Percentiles rank a stretch among this genome's conserved stretches.
Conservation (phyloP, 2,797 vertebrate species). For the Oreonectes daqikongensis region DNA sequence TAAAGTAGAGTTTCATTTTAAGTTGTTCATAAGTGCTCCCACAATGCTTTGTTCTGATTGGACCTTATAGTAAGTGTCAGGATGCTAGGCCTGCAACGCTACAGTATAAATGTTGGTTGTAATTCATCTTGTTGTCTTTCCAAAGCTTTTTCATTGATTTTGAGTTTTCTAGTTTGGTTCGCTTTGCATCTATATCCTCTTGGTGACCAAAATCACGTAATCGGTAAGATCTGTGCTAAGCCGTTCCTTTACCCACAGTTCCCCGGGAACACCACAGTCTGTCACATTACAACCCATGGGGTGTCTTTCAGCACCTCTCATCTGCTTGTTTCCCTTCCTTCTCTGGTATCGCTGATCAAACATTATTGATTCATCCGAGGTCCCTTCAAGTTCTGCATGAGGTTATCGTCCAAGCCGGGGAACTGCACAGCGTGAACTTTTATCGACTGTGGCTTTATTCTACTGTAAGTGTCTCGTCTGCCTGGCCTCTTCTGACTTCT, state of each 20-base stretch:
- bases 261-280: conserved; percentile 2
- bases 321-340: background rate
- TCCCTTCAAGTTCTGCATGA: conserved; percentile 21
- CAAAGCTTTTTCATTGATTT: conserved; percentile 21
- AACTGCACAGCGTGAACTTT: conserved; percentile 7
- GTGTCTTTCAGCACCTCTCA: background rate
- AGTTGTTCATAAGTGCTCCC: background rate
- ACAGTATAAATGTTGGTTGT: background rate
- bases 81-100: conserved; percentile 1
- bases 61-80: no score
- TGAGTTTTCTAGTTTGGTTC: conserved; percentile 25
- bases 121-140: conserved; percentile 36
- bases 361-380: conserved; percentile 6
- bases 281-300: background rate
- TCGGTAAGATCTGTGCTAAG: conserved; percentile 29
- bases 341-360: conserved; percentile 15
- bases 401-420: background rate
- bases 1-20: background rate
- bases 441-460: conserved; percentile 2
- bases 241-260: conserved; percentile 24
- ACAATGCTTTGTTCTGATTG: conserved; percentile 2
- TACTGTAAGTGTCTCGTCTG: conserved; percentile 11
- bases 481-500: conserved; percentile 2
- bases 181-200: conserved; percentile 17
- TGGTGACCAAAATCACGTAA: conserved; percentile 33